Evolutionary conservation across 2,888 invertebrate genomes (phyloP).

Genomic region (Thalpophila matura): DNA sequence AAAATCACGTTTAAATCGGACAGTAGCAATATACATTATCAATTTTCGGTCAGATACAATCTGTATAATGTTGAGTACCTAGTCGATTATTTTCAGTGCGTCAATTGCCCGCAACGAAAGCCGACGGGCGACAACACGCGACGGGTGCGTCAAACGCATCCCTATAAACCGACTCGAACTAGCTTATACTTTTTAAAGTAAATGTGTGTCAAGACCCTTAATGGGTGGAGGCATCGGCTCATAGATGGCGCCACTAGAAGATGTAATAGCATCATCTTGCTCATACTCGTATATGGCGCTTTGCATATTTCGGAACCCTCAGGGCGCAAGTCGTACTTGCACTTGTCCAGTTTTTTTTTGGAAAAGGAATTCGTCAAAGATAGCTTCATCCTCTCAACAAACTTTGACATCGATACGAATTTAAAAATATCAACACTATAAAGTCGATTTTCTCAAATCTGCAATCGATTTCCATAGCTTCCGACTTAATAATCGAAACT

Average conservation of each 20-base stretch:
- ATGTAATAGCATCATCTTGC: too few relatives aligned
- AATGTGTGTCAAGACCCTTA: too few relatives aligned
- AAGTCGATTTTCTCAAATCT: not conserved
- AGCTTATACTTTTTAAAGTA: conserved; percentile 13
- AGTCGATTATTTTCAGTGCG: conserved; percentile 4
- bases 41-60: not conserved
- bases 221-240: too few relatives aligned
- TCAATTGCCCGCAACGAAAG: conserved; percentile 2
- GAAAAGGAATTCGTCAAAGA: too few relatives aligned
- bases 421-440: not conserved
- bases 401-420: too few relatives aligned
- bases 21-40: not conserved
- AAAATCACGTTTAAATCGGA: not conserved
- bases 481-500: conserved; percentile 2
- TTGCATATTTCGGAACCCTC: too few relatives aligned
- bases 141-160: conserved; percentile 9
- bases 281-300: too few relatives aligned
- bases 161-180: too few relatives aligned
- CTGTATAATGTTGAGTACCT: not conserved
- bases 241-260: too few relatives aligned
- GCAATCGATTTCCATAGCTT: not conserved
- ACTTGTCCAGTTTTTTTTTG: too few relatives aligned
- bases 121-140: conserved; percentile 23
- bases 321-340: too few relatives aligned
- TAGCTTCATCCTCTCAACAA: too few relatives aligned